phyloP scores from a whole-genome alignment of 2,113 vertebrate genomes.

The Verasper variegatus region DNA sequence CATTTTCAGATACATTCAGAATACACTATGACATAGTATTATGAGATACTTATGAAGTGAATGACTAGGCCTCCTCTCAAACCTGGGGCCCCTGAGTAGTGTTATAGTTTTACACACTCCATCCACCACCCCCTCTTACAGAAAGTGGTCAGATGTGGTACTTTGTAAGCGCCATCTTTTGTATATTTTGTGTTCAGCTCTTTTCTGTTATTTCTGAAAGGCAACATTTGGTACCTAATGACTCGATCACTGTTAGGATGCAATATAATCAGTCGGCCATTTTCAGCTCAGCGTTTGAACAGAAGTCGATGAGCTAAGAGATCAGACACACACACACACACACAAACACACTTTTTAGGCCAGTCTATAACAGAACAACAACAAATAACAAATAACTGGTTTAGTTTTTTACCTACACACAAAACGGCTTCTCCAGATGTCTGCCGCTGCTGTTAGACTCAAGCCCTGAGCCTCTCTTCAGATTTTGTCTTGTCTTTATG shows the following conservation, averaged over 20 bases:
- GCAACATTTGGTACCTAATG: neutral
- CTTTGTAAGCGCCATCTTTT: neutral
- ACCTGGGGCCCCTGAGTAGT: too few relatives aligned
- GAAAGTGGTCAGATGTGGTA: neutral
- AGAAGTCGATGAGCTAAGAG: neutral
- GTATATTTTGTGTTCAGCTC: neutral
- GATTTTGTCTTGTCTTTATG: too few relatives aligned
- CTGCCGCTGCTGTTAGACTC: too few relatives aligned
- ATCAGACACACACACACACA: neutral
- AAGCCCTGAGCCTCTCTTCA: too few relatives aligned
- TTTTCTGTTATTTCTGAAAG: neutral
- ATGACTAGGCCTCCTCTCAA: too few relatives aligned
- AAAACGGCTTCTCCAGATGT: too few relatives aligned
- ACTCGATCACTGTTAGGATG: neutral
- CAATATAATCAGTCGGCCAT: neutral
- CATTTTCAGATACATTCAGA: neutral
- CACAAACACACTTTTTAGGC: neutral
- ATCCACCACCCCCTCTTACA: too few relatives aligned
- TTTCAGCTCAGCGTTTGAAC: constrained; percentile 5
- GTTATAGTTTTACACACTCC: neutral
- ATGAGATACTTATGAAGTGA: too few relatives aligned
- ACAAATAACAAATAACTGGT: too few relatives aligned
- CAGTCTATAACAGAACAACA: too few relatives aligned
- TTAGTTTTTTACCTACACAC: too few relatives aligned
- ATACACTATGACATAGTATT: too few relatives aligned